phyloP scores from a whole-genome alignment of 2,113 vertebrate species.

The Equus przewalskii region DNA sequence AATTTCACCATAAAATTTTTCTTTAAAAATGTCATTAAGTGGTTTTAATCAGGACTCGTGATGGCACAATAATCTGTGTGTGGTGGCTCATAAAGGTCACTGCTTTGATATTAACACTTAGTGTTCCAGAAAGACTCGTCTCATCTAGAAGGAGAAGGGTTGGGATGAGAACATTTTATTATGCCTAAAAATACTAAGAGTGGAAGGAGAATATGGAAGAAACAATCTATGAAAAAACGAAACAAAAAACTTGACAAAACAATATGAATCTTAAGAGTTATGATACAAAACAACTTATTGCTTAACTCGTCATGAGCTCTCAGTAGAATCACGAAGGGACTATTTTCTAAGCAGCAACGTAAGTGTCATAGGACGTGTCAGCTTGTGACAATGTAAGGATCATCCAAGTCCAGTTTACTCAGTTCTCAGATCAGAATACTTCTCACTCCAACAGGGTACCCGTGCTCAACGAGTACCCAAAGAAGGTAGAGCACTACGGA shows the following conservation, averaged over 20 bases:
- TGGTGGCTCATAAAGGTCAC: background rate
- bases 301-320: background rate
- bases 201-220: constrained; percentile 34
- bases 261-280: background rate
- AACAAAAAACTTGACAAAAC: background rate
- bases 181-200: background rate
- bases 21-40: constrained; percentile 11
- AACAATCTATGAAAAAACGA: constrained; percentile 13
- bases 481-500: background rate
- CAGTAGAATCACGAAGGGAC: background rate
- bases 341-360: background rate
- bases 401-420: background rate
- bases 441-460: background rate
- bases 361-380: background rate
- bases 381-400: background rate
- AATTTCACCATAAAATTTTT: constrained; percentile 35
- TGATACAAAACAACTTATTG: constrained; percentile 12
- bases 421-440: background rate
- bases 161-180: constrained; percentile 27
- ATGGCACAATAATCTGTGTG: background rate
- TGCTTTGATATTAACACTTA: constrained; percentile 35
- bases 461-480: background rate
- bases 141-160: background rate
- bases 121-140: constrained; percentile 25
- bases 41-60: background rate